Percentiles rank a stretch among this genome's conserved stretches.
These are phyloP conservation scores for Tetranychus piercei DNA, from an alignment of 2,888 invertebrate genomes.

Conservation along the genomic window DNA sequence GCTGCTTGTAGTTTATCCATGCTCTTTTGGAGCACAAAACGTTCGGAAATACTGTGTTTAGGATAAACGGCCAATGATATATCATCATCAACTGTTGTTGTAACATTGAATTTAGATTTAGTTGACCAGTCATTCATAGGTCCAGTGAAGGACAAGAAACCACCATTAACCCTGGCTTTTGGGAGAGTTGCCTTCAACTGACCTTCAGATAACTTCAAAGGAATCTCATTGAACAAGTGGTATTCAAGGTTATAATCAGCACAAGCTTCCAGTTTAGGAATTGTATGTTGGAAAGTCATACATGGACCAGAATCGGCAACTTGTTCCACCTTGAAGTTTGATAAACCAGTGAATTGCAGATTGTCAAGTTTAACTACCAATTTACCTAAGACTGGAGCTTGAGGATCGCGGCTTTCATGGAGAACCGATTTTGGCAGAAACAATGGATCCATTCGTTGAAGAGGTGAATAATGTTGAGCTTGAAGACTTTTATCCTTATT, in stretches of 20 bases:
- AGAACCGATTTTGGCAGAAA: neutral
- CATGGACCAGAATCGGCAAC: neutral
- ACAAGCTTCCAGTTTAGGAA: constrained; percentile 8
- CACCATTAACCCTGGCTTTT: constrained; percentile 10
- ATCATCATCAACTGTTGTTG: constrained; percentile 10
- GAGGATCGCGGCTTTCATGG: constrained; percentile 8
- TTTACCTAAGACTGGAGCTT: constrained; percentile 14
- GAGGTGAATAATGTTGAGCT: constrained; percentile 5
- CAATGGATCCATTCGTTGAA: constrained; percentile 12
- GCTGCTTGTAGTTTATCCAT: constrained; percentile 10
- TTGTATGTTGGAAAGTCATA: constrained; percentile 5
- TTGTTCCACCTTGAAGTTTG: constrained; percentile 12
- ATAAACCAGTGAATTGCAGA: constrained; percentile 8
- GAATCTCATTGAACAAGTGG: constrained; percentile 13
- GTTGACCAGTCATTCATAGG: constrained; percentile 3
- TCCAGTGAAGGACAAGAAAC: constrained; percentile 5
- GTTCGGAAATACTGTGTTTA: neutral
- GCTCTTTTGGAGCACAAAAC: constrained; percentile 7
- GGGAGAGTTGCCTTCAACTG: constrained; percentile 13
- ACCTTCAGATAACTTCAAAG: constrained; percentile 10
- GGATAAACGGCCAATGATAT: constrained; percentile 5
- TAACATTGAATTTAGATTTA: constrained; percentile 11
- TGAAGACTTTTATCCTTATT: neutral
- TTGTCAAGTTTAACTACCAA: constrained; percentile 5
- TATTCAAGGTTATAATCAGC: constrained; percentile 16